phyloP scores from a whole-genome alignment of 2,113 vertebrate genomes.

The Entomyzon cyanotis region DNA sequence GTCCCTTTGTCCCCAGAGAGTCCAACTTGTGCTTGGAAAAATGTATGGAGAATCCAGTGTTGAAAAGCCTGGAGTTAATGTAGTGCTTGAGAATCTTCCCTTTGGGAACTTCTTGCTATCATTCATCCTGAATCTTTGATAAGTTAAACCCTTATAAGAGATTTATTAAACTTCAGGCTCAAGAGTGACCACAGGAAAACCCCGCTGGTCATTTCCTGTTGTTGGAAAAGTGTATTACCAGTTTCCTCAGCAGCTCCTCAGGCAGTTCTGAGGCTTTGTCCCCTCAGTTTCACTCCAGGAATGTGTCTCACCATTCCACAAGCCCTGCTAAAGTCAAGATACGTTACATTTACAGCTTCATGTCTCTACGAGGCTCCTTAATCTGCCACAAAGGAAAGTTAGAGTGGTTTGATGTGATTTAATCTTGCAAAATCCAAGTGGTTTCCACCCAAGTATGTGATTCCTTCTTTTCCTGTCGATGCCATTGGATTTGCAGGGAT shows the following conservation, averaged over 20 bases:
- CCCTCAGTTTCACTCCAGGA: neutral
- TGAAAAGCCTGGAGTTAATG: neutral
- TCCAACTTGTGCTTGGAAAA: neutral
- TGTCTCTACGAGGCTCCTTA: neutral
- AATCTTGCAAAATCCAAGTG: neutral
- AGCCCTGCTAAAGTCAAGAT: neutral
- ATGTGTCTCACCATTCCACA: neutral
- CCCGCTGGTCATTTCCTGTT: neutral
- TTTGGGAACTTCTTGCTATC: neutral
- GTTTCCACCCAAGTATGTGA: neutral
- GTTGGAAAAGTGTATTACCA: fast-evolving
- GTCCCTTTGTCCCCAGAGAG: neutral
- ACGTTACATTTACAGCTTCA: fast-evolving
- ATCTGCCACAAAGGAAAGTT: neutral
- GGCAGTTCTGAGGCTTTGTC: neutral
- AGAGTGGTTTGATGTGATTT: fast-evolving
- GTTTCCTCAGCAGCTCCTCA: neutral
- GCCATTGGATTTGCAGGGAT: neutral
- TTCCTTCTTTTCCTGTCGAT: fast-evolving
- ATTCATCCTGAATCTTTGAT: neutral
- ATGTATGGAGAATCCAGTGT: neutral
- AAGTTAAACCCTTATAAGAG: neutral
- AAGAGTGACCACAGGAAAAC: neutral
- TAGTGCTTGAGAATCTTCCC: neutral
- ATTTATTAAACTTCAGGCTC: neutral